Evolutionary conservation across 2,888 invertebrate genomes (phyloP).

Genomic region (Phyllotreta cruciferae): DNA sequence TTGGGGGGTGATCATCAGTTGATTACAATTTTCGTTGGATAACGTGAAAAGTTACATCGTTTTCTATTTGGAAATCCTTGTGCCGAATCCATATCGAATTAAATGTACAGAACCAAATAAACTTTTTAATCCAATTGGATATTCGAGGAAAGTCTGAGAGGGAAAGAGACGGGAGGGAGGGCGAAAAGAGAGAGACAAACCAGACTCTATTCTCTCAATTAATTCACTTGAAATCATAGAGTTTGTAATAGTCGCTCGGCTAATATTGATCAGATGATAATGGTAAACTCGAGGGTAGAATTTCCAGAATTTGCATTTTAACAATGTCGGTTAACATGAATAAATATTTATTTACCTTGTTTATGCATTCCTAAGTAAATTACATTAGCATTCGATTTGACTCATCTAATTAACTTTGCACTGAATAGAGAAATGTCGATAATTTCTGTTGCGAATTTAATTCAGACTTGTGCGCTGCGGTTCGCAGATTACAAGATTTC

Average conservation of each 20-base stretch:
- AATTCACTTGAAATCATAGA: constrained; percentile 34
- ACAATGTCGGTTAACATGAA: constrained; percentile 49
- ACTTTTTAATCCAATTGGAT: constrained; percentile 22
- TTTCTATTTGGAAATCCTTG: too few relatives aligned
- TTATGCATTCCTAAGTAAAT: constrained; percentile 48
- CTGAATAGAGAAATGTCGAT: constrained; percentile 34
- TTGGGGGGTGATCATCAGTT: too few relatives aligned
- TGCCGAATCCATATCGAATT: background rate
- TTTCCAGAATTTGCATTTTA: constrained; percentile 50
- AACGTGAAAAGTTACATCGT: too few relatives aligned
- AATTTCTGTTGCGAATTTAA: constrained; percentile 37
- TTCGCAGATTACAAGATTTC: background rate
- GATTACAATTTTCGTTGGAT: too few relatives aligned
- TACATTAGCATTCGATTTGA: constrained; percentile 48
- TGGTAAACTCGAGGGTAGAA: constrained; percentile 44
- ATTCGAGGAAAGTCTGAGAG: constrained; percentile 14
- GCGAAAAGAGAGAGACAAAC: background rate
- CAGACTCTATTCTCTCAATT: constrained; percentile 24
- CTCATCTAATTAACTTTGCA: constrained; percentile 43
- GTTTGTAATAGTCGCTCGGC: constrained; percentile 36
- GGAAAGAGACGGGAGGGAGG: constrained; percentile 1
- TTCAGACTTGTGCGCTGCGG: constrained; percentile 26
- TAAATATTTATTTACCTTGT: constrained; percentile 49
- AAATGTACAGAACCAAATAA: constrained; percentile 8
- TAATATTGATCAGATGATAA: constrained; percentile 39